phyloP scores from a whole-genome alignment of 2,113 vertebrate genomes.

The Circaetus gallicus region DNA sequence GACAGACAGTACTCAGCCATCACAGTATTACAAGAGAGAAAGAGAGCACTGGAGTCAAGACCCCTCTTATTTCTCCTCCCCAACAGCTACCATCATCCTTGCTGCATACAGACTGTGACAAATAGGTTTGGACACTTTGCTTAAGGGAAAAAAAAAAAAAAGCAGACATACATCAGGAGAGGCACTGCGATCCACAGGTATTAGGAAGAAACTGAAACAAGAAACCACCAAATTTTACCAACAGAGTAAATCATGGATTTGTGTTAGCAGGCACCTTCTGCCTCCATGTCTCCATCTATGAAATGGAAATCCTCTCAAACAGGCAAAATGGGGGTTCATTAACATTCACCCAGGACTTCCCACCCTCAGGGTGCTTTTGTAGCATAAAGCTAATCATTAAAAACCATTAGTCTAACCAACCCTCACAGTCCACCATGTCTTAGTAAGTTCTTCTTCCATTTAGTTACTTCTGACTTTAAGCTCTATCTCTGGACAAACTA shows the following conservation, averaged over 20 bases:
- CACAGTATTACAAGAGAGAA: background rate
- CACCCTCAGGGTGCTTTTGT: background rate
- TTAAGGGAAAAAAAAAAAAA: background rate
- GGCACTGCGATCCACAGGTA: background rate
- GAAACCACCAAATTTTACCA: background rate
- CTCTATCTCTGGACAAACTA: background rate
- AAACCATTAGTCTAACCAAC: background rate
- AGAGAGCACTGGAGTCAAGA: background rate
- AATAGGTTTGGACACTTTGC: background rate
- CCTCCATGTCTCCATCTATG: background rate
- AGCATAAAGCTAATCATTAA: background rate
- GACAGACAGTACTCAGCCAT: background rate
- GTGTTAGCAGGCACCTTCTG: background rate
- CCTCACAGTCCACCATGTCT: background rate
- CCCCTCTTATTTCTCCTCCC: background rate
- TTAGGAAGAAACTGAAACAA: background rate
- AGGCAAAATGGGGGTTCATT: fast-evolving
- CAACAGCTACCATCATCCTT: background rate
- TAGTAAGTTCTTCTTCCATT: background rate
- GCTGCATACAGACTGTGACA: background rate
- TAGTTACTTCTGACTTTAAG: background rate
- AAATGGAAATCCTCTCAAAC: background rate
- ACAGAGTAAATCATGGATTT: background rate
- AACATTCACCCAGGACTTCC: background rate
- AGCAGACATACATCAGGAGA: background rate